Evolutionary conservation across 2,888 invertebrate species (phyloP), one percentile per base, ranked within the genome.

Genomic region (Tinea trinotella): DNA sequence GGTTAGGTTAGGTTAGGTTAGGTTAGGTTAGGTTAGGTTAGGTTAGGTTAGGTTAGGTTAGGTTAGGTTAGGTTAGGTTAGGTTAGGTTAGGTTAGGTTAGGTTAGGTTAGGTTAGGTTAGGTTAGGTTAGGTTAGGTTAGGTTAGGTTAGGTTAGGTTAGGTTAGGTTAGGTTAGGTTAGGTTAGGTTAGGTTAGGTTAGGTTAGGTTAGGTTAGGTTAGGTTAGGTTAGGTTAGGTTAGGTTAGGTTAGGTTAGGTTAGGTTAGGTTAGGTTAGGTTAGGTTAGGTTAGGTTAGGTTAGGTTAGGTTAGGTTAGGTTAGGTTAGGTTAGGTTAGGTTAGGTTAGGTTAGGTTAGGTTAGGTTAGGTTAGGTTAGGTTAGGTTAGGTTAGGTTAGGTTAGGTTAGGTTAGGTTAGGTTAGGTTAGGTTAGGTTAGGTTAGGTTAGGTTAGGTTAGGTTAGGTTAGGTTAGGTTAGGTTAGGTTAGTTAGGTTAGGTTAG

Each of bases 1-100:
- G 61, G 61, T 62, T 62, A 60, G 61, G 62, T 61, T 64, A 60
- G 62, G 63, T 62, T 61, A 61, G 63, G 62, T 62, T 63, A 61
- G 61, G 62, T 62, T 61, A 60, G 61, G 60, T 61, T 59, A 59
- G 61, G 60, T 59, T 59, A 57, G 62, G 63, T 62, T 64, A 61
- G 64, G 64, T 64, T 64, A 62, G 61, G 62, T 61, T 62, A 59
- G 59, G 60, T 60, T 63, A 60, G 60, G 61, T 59, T 61, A 57
- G 59, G 61, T 60, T 61, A 59, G 60, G 62, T 60, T 63, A 60
- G 62, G 62, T 61, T 62, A 61, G 62, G 61, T 62, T 48, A 15
- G 59, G 60, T 60, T 60, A 59, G 60, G 59, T 60, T 59, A 59
- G 59, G 59, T 59, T 60, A 60, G 60, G 60, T 60, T 60, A 59